A percentile compares a stretch with the other conserved stretches of the same genome.
Evolutionary conservation across 2,888 invertebrate species (phyloP).

Genomic region (Drosophila merina): DNA sequence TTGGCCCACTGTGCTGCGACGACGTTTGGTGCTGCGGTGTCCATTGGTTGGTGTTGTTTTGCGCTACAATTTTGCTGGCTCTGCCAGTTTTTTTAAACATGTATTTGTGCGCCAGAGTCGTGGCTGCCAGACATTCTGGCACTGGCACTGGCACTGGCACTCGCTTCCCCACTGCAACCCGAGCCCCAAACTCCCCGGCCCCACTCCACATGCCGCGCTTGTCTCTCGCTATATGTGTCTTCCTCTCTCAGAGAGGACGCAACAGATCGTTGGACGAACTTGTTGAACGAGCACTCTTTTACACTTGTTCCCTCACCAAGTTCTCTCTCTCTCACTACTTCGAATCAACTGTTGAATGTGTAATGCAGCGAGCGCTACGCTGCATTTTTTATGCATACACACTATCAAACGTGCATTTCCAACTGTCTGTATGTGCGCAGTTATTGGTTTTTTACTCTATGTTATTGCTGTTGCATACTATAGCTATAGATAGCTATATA

Average conservation of each 20-base stretch:
- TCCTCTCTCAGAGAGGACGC: constrained; percentile 31
- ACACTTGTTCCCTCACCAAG: constrained; percentile 9
- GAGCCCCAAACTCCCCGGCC: constrained; percentile 33
- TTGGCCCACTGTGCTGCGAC: constrained; percentile 60
- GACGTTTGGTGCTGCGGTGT: constrained; percentile 43
- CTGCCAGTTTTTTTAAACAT: constrained; percentile 57
- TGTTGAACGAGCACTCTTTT: constrained; percentile 53
- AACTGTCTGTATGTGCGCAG: constrained; percentile 22
- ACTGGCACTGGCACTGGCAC: constrained; percentile 70
- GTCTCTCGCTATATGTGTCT: constrained; percentile 1
- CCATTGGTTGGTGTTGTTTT: constrained; percentile 45
- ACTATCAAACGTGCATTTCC: constrained; percentile 5
- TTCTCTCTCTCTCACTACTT: constrained; percentile 37
- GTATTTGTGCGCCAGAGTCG: constrained; percentile 56
- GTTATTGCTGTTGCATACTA: constrained; percentile 57
- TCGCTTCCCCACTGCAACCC: constrained; percentile 45
- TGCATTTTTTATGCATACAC: constrained; percentile 61
- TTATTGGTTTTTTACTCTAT: constrained; percentile 27
- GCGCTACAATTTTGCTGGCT: constrained; percentile 75
- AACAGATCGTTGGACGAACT: constrained; percentile 64
- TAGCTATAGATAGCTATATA: background rate
- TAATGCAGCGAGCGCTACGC: constrained; percentile 65
- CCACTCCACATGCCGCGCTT: constrained; percentile 20
- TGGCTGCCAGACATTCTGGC: constrained; percentile 83
- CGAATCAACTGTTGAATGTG: constrained; percentile 77